phyloP scores from a whole-genome alignment of 2,113 vertebrate species.

The Zeus faber region DNA sequence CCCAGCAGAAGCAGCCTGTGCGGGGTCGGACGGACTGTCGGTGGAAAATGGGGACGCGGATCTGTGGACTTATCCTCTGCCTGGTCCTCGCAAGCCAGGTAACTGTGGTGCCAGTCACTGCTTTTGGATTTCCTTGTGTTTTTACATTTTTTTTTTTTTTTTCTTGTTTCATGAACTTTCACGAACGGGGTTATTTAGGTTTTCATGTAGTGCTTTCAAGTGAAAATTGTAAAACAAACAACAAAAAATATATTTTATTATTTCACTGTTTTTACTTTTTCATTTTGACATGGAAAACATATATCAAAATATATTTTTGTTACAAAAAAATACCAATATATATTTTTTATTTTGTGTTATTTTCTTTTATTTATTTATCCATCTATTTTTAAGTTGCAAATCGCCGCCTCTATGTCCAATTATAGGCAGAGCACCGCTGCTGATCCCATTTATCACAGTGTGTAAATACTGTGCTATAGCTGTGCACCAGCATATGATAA shows the following conservation, averaged over 20 bases:
- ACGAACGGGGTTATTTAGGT: neutral
- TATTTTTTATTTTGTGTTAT: too few relatives aligned
- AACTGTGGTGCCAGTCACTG: too few relatives aligned
- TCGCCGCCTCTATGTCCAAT: constrained; percentile 14
- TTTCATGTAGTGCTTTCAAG: neutral
- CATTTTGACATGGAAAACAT: too few relatives aligned
- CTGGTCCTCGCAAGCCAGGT: constrained; percentile 59
- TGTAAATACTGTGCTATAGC: constrained; percentile 16
- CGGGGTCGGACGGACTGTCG: constrained; percentile 47
- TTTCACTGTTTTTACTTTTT: too few relatives aligned
- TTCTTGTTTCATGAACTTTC: neutral
- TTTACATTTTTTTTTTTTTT: constrained; percentile 5
- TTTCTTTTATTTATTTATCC: too few relatives aligned
- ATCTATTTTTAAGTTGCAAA: constrained; percentile 20
- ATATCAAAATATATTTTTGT: too few relatives aligned
- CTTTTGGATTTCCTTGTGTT: constrained; percentile 66
- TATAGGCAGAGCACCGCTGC: constrained; percentile 22
- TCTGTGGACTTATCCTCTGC: constrained; percentile 63
- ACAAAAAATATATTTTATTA: too few relatives aligned
- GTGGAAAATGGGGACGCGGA: constrained; percentile 68
- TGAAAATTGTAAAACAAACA: neutral
- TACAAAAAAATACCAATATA: too few relatives aligned
- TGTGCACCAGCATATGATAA: constrained; percentile 16
- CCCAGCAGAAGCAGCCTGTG: constrained; percentile 55
- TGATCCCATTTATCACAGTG: constrained; percentile 20